Evolutionary conservation across 1,140 invertebrate genomes (phyloP), one percentile per base, ranked within the genome.

Genomic region (Dreissena polymorpha): DNA sequence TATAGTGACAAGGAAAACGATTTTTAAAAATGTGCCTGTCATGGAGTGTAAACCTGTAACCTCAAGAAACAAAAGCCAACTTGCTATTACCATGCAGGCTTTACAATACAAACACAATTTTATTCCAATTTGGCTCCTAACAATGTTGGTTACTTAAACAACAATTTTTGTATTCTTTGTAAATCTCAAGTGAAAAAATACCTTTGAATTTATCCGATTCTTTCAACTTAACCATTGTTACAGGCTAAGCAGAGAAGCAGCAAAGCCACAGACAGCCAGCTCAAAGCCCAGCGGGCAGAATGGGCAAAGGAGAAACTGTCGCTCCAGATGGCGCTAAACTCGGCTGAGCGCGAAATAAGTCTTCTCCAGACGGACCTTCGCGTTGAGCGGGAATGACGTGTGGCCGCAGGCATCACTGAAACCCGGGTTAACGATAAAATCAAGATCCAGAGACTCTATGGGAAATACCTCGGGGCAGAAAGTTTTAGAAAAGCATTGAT

Each of bases 401-500:
- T 83, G 16, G 72, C 60, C 39, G 51, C 85, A 73, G 69, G 80
- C 75, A 72, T 73, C 77, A 76, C 76, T 80, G 88, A 85, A 53
- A 78, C 83, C 3, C 29, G 53, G 12, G 79, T 73, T 29, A 82
- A 18, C 27, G 78, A 81, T 21, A 82, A 74, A 68, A 65, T 82
- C 13, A 82, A 96, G 95, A 93, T 95, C 57, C 94, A 95, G 69
- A 94, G 95, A 86, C 93, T 97, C n/a, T 96, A 97, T 88, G 95
- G 95, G 0, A 95, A 95, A 79, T 97, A 95, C 88, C 91, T 97
- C 81, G 93, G 96, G 51, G 94, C 95, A 13, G 96, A 97, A 86
- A 97, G 96, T 89, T 96, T 95, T 88, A 94, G 96, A 27, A 97
- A 97, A 91, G 96, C 96, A 12, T 92, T 98, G 53, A 94, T 96